phyloP scores from a whole-genome alignment of 2,113 vertebrate genomes.

The Lathamus discolor region DNA sequence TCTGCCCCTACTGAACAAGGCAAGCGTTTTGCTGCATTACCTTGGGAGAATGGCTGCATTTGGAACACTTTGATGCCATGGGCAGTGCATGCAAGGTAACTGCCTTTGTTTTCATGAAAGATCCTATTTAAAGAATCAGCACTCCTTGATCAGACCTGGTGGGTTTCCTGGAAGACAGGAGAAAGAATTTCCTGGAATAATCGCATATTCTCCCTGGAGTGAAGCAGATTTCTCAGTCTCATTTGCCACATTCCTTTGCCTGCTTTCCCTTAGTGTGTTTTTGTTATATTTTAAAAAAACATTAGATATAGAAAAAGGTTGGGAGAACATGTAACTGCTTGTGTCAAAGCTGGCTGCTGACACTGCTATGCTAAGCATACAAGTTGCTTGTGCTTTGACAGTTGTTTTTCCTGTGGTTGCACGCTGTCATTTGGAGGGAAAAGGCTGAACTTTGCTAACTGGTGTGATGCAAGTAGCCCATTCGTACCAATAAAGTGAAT shows the following conservation, averaged over 20 bases:
- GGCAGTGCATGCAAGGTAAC: constrained; percentile 33
- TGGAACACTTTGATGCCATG: neutral
- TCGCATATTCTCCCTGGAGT: constrained; percentile 16
- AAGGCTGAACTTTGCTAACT: neutral
- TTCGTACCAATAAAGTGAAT: neutral
- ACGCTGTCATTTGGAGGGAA: neutral
- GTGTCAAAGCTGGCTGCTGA: neutral
- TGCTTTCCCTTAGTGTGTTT: neutral
- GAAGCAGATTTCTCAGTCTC: neutral
- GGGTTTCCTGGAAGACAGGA: constrained; percentile 59
- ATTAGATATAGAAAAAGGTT: neutral
- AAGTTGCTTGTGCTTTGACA: neutral
- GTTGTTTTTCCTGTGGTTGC: neutral
- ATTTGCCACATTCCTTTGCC: neutral
- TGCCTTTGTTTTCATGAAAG: constrained; percentile 49
- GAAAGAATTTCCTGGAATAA: constrained; percentile 54
- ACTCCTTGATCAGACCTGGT: constrained; percentile 45
- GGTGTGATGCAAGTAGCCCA: neutral
- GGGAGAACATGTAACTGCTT: neutral
- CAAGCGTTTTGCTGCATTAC: neutral
- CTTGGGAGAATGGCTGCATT: neutral
- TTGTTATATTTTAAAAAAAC: neutral
- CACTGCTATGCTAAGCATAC: neutral
- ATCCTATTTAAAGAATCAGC: constrained; percentile 45
- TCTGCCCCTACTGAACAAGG: neutral